Evolutionary conservation across 2,888 invertebrate species (phyloP), one percentile per base, ranked within the genome.

Genomic region (Drosophila anomelani): DNA sequence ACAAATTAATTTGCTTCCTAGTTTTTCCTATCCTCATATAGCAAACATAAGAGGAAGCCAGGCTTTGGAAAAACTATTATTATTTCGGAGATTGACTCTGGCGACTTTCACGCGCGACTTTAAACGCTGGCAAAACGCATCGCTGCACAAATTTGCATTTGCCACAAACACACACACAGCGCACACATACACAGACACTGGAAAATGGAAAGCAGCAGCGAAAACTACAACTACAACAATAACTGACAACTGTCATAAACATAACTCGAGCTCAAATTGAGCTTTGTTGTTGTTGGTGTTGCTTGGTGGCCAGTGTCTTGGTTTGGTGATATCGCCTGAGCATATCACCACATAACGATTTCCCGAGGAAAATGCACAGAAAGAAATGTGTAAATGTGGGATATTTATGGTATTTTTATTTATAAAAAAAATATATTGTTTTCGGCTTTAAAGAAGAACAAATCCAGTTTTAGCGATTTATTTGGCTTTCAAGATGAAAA

Each of bases 111-210:
- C 87, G 85, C 84, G 81, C 81, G 81, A 75, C 57, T 86, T 81
- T 80, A 83, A 86, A 79, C 85, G 81, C 70, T 68, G 56, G 63
- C 74, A 78, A 84, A 88, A 84, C 85, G 84, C 84, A 82, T 88
- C 85, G 85, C 51, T 84, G 84, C 84, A 88, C 88, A 85, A 85
- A 84, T 84, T 84, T 88, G 78, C 83, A 84, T 85, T 80, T 78
- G 59, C 59, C 49, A 67, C 61, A 72, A 56, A 66, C 41, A 63
- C 75, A 72, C 76, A 72, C 61, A n/a, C n/a, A n/a, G n/a, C n/a
- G n/a, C n/a, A n/a, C n/a, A n/a, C n/a, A n/a, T n/a, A 68, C 75
- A 78, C 75, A 76, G 29, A 20, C 8, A 39, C 15, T 55, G 17
- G 38, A 66, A 74, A 75, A 73, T 73, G 88, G 88, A 88, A 87